A percentile compares a stretch with the other conserved stretches of the same genome.
Conservation (phyloP, 2,888 invertebrate species). For the Oligia latruncula region DNA sequence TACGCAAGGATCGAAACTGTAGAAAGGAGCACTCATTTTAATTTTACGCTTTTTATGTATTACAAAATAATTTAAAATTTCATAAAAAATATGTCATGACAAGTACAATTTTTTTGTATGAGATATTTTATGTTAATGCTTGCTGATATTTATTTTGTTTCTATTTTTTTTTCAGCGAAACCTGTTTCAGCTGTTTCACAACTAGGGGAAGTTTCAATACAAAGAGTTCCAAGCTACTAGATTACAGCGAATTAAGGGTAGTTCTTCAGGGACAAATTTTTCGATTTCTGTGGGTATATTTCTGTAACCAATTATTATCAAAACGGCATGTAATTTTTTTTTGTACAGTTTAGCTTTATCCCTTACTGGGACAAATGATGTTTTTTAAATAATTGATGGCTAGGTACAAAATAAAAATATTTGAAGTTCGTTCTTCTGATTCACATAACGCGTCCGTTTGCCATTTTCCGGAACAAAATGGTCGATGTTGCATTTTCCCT, state of each 20-base stretch:
- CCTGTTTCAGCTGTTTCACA: conserved; percentile 10
- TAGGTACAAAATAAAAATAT: too few relatives aligned
- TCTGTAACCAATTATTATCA: too few relatives aligned
- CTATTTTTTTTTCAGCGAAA: not conserved
- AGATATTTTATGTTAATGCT: conserved; percentile 1
- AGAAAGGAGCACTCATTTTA: conserved; percentile 87
- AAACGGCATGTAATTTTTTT: too few relatives aligned
- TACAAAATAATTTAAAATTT: conserved; percentile 41
- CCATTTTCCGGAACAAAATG: too few relatives aligned
- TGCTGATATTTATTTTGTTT: conserved; percentile 43
- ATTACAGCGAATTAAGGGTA: not conserved
- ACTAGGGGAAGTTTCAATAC: conserved; percentile 17
- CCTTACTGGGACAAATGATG: too few relatives aligned
- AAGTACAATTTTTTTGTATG: not conserved
- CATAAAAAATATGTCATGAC: conserved; percentile 28
- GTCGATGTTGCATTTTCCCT: too few relatives aligned
- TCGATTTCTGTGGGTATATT: too few relatives aligned
- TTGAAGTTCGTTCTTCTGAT: too few relatives aligned
- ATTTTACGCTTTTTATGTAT: conserved; percentile 70
- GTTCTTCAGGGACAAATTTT: too few relatives aligned
- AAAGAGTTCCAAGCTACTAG: conserved; percentile 12
- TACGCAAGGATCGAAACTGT: conserved; percentile 86
- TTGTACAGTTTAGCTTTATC: too few relatives aligned
- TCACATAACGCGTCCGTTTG: too few relatives aligned
- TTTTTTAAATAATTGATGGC: too few relatives aligned